Evolutionary conservation across 2,113 vertebrate genomes (phyloP), one percentile per base, ranked within the genome.

Genomic region (Parotia lawesii): DNA sequence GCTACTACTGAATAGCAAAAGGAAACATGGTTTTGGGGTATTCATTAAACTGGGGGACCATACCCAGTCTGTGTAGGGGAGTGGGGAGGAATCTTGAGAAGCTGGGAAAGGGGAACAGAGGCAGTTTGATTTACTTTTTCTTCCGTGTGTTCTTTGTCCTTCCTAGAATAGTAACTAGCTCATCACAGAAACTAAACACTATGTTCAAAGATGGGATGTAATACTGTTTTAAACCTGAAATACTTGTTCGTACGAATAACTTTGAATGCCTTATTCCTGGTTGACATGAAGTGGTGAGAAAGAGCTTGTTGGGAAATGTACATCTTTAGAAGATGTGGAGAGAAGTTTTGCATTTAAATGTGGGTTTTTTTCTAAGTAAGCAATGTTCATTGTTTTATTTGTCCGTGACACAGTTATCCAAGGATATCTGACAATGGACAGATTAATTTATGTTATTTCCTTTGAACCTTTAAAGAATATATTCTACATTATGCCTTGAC

Each of bases 401-500:
- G 35, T 80, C 51, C 2, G 10, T 23, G 11, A 48, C 42, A 33
- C 71, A 76, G 82, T 87, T 93, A 74, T 66, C 47, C 67, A 95
- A 91, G 83, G 75, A 70, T 93, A 87, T 37, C 78, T 86, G 60
- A 65, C 65, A 89, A n/a, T 10, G 31, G 54, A 35, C 12, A 61
- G 64, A 77, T 45, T 67, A 82, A 93, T 94, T 86, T 56, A 53
- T 84, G 47, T 62, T 69, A 45, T 23, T 91, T 77, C 57, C 65
- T 89, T 71, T 74, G 78, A 89, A 75, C 44, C 45, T 48, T 85
- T 87, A 78, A 96, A 86, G 29, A 77, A 67, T 91, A 72, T 86
- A 88, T 95, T 83, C 54, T 64, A 35, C 20, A 16, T 60, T 76
- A 84, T 90, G 72, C 84, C 53, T 78, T 94, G 35, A 64, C 71